Conservation (phyloP, 2,113 vertebrate genomes). For the Cyphomyrus discorhynchus region DNA sequence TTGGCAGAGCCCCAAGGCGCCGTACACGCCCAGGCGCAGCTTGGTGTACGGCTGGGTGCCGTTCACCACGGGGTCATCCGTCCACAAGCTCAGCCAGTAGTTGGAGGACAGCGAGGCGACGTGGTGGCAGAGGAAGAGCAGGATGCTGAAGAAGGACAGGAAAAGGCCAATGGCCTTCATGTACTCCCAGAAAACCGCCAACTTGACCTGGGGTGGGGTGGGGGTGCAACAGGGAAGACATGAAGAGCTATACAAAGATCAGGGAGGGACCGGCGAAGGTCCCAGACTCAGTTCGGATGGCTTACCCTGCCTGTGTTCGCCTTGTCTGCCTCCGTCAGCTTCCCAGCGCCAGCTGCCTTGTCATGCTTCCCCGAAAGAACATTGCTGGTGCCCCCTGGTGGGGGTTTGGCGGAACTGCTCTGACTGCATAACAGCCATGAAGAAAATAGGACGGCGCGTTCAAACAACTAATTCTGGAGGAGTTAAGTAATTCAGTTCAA, state of each 20-base stretch:
- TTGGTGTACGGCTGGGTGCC: constrained; percentile 74
- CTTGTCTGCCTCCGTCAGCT: constrained; percentile 79
- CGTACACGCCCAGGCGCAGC: constrained; percentile 80
- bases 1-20: constrained; percentile 76
- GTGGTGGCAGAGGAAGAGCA: constrained; percentile 80
- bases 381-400: constrained; percentile 13
- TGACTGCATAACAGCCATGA: constrained; percentile 11
- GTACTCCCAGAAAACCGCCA: constrained; percentile 84
- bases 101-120: constrained; percentile 76
- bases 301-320: constrained; percentile 81
- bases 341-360: constrained; percentile 63
- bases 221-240: background rate
- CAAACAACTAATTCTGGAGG: background rate
- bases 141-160: constrained; percentile 71
- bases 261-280: background rate
- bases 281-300: background rate
- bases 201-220: constrained; percentile 70
- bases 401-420: constrained; percentile 1
- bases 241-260: background rate
- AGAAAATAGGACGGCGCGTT: background rate
- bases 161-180: constrained; percentile 81
- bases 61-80: constrained; percentile 82
- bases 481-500: background rate
- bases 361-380: constrained; percentile 30
- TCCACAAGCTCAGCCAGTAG: constrained; percentile 96